These are phyloP conservation scores for Luscinia megarhynchos DNA, from an alignment of 2,797 vertebrate genomes.

Conservation along the genomic window DNA sequence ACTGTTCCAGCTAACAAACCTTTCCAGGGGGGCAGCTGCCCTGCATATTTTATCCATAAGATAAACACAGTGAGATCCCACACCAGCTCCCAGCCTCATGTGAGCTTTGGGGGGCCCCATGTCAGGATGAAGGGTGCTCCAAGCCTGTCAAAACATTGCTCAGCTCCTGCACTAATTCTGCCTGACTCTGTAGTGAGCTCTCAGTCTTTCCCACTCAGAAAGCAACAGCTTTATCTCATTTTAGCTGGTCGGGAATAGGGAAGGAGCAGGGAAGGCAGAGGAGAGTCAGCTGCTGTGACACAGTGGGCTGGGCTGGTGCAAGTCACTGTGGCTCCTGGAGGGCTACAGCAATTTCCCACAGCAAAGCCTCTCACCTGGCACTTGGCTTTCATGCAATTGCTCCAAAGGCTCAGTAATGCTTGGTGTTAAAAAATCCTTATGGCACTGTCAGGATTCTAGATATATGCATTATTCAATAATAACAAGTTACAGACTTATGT, in stretches of 20 bases:
- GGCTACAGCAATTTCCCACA: neutral
- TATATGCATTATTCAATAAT: neutral
- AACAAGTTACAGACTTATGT: neutral
- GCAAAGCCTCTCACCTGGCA: neutral
- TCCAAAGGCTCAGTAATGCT: neutral
- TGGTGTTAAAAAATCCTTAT: neutral
- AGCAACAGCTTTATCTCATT: neutral
- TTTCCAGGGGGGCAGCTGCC: neutral
- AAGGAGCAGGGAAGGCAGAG: neutral
- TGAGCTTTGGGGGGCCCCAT: neutral
- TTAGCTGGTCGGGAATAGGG: neutral
- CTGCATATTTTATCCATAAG: neutral
- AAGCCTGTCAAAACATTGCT: neutral
- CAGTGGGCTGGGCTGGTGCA: neutral
- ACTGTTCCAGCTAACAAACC: conserved; percentile 15
- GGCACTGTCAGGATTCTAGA: neutral
- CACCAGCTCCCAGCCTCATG: neutral
- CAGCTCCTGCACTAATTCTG: neutral
- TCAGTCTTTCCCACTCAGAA: neutral
- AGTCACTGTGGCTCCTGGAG: neutral
- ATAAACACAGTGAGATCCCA: neutral
- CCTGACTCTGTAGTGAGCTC: neutral
- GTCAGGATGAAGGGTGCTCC: fast-evolving
- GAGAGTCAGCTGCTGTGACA: neutral
- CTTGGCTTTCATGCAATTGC: neutral